phyloP scores from a whole-genome alignment of 53 echinoderm and acorn worm genomes.

The Stichopus horrens region DNA sequence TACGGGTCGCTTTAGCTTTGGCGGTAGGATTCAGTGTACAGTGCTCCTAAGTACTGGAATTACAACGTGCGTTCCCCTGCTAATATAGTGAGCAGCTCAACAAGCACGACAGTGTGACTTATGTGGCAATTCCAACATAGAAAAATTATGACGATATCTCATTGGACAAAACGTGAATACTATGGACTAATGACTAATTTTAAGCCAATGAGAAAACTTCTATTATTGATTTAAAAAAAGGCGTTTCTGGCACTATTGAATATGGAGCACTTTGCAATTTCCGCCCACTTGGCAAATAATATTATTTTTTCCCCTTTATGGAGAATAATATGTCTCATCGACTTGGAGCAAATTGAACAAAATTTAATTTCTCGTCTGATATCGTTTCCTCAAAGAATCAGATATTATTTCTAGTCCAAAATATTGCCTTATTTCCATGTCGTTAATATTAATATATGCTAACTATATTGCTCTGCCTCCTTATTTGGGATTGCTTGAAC shows the following conservation, averaged over 20 bases:
- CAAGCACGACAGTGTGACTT: neutral
- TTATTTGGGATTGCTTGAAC: neutral
- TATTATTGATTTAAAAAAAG: neutral
- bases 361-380: too few species aligned
- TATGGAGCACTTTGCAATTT: neutral
- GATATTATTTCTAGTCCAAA: too few species aligned
- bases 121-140: neutral
- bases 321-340: too few species aligned
- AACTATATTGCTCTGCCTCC: neutral
- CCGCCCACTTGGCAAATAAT: neutral
- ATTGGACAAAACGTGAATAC: neutral
- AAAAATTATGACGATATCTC: neutral
- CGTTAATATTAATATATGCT: neutral
- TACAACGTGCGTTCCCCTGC: too few species aligned
- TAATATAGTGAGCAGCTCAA: too few species aligned
- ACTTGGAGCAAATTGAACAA: too few species aligned
- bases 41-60: too few species aligned
- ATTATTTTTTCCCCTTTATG: too few species aligned
- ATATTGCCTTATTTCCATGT: neutral
- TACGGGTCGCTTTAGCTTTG: too few species aligned
- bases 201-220: neutral
- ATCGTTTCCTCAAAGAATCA: too few species aligned
- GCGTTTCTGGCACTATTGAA: neutral
- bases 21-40: too few species aligned
- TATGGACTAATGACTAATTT: neutral